Conservation (phyloP, 2,113 vertebrate genomes). For the Callaeas wilsoni region DNA sequence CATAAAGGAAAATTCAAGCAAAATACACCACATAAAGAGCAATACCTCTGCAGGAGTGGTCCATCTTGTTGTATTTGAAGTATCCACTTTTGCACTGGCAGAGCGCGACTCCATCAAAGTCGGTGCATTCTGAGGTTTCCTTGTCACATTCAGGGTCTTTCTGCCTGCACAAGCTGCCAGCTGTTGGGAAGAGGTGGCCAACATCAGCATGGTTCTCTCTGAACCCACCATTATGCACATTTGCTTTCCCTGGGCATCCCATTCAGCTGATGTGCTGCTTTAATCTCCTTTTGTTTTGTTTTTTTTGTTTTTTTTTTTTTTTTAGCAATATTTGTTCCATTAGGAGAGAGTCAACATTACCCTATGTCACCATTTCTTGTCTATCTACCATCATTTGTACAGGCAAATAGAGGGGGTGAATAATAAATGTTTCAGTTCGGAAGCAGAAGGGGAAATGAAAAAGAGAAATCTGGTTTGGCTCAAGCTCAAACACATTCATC, state of each 20-base stretch:
- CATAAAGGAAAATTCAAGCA: background rate
- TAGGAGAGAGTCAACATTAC: background rate
- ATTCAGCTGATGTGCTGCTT: background rate
- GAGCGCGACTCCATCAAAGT: slow-evolving; percentile 73
- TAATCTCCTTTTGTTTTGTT: too few species aligned
- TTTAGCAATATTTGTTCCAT: background rate
- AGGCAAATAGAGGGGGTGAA: background rate
- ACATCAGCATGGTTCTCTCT: background rate
- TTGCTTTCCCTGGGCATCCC: background rate
- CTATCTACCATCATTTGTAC: background rate
- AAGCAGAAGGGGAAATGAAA: background rate
- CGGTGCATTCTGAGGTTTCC: slow-evolving; percentile 83
- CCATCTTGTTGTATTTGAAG: slow-evolving; percentile 89
- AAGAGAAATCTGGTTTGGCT: slow-evolving; percentile 22
- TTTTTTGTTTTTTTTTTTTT: background rate
- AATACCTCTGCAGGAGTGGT: slow-evolving; percentile 88
- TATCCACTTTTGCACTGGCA: slow-evolving; percentile 90
- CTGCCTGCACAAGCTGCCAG: slow-evolving; percentile 82
- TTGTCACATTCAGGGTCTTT: slow-evolving; percentile 82
- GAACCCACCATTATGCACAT: background rate
- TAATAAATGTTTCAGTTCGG: background rate
- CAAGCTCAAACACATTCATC: background rate
- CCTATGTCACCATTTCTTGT: background rate
- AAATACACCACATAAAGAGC: background rate
- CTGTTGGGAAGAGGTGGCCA: slow-evolving; percentile 62